A percentile compares a stretch with the other conserved stretches of the same genome.
Evolutionary conservation across 2,113 vertebrate species (phyloP).

Genomic region (Mystacornis crossleyi): DNA sequence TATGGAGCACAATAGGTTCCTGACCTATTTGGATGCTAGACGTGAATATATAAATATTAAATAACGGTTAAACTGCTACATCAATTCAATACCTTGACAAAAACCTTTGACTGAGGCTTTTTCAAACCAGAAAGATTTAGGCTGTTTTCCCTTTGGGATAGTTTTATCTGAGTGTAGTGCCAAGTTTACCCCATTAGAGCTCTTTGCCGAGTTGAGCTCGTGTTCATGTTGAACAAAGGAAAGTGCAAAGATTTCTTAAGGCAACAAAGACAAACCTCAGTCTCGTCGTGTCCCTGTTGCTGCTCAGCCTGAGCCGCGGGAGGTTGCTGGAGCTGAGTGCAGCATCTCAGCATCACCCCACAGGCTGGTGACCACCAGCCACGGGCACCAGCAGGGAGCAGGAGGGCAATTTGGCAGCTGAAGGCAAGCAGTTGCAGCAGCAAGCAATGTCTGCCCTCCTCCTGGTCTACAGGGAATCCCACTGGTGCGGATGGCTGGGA

Average conservation of each 20-base stretch:
- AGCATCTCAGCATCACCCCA: not conserved
- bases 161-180: not conserved
- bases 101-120: constrained; percentile 21
- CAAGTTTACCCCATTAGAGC: not conserved
- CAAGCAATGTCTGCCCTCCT: not conserved
- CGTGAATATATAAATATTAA: constrained; percentile 35
- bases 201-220: not conserved
- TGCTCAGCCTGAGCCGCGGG: not conserved
- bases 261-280: not conserved
- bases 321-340: not conserved
- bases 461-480: not conserved
- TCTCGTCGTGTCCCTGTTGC: not conserved
- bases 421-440: not conserved
- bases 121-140: not conserved
- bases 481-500: not conserved
- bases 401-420: not conserved
- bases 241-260: not conserved
- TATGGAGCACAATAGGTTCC: not conserved
- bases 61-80: not conserved
- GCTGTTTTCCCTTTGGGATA: not conserved
- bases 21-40: constrained; percentile 16
- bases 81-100: not conserved
- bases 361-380: not conserved
- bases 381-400: rapidly evolving
- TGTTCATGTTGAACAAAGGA: not conserved